phyloP scores from a whole-genome alignment of 2,797 vertebrate species.

The Toxotes lorentzi region DNA sequence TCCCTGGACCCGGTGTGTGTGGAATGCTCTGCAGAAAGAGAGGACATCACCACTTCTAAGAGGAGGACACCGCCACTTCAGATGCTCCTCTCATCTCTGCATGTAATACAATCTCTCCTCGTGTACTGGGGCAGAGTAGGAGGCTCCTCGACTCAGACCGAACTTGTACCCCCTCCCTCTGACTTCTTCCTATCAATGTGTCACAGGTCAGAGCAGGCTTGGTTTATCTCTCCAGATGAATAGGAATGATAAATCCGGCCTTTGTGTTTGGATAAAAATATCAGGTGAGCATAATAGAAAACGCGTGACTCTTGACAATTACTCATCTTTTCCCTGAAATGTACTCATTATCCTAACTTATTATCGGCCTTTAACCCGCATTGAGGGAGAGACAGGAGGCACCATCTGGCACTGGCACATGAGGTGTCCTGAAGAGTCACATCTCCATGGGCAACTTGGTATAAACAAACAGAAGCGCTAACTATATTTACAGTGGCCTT shows the following conservation, averaged over 20 bases:
- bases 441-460: constrained; percentile 38
- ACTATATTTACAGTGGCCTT: constrained; percentile 61
- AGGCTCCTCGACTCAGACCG: constrained; percentile 31
- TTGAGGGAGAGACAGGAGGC: constrained; percentile 36
- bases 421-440: constrained; percentile 40
- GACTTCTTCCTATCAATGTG: constrained; percentile 44
- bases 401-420: constrained; percentile 43
- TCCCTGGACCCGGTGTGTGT: constrained; percentile 74
- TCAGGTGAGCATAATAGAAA: constrained; percentile 30
- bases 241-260: constrained; percentile 49
- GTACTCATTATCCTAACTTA: constrained; percentile 24
- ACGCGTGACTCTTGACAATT: constrained; percentile 47
- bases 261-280: constrained; percentile 48
- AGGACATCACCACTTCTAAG: constrained; percentile 69
- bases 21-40: constrained; percentile 80
- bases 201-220: constrained; percentile 40
- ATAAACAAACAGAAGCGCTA: constrained; percentile 55
- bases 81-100: constrained; percentile 61
- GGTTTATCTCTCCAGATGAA: constrained; percentile 61
- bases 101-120: constrained; percentile 61
- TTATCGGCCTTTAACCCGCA: constrained; percentile 37
- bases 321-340: constrained; percentile 47
- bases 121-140: constrained; percentile 33
- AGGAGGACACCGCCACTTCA: constrained; percentile 65
- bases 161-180: constrained; percentile 32